Evolutionary conservation across 2,113 vertebrate genomes (phyloP).

Genomic region (Poeciliopsis turrubarensis): DNA sequence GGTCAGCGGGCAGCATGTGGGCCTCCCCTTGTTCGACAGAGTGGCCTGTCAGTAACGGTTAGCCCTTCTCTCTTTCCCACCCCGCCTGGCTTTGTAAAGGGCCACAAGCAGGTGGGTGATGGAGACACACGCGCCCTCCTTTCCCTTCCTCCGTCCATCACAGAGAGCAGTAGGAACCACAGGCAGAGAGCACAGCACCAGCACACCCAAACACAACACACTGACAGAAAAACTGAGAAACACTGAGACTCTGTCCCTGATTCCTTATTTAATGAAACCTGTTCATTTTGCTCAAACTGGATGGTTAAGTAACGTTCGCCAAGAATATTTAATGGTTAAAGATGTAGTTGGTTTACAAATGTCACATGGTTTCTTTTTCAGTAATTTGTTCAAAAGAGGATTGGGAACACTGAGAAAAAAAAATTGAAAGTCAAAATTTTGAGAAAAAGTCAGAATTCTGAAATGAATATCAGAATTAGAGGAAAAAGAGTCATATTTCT

Average conservation of each 20-base stretch:
- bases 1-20: slow-evolving; percentile 78
- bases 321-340: neutral
- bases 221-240: neutral
- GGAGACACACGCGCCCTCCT: slow-evolving; percentile 70
- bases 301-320: neutral
- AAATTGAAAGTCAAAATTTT: no score
- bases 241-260: neutral
- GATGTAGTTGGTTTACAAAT: neutral
- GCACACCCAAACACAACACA: neutral
- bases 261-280: neutral
- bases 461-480: no score
- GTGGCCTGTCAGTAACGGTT: slow-evolving; percentile 79
- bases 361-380: neutral
- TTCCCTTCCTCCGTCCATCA: slow-evolving; percentile 50
- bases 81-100: slow-evolving; percentile 80
- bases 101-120: slow-evolving; percentile 82
- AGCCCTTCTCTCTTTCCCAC: slow-evolving; percentile 82
- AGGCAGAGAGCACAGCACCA: slow-evolving; percentile 38
- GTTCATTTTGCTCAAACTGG: neutral
- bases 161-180: slow-evolving; percentile 55
- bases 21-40: slow-evolving; percentile 61
- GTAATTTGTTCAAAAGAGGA: no score
- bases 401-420: no score
- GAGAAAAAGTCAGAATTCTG: no score
- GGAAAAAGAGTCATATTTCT: no score